A percentile compares a stretch with the other conserved stretches of the same genome.
These are phyloP conservation scores for Linnaemya vulpina DNA, from an alignment of 2,888 invertebrate species.

Conservation along the genomic window DNA sequence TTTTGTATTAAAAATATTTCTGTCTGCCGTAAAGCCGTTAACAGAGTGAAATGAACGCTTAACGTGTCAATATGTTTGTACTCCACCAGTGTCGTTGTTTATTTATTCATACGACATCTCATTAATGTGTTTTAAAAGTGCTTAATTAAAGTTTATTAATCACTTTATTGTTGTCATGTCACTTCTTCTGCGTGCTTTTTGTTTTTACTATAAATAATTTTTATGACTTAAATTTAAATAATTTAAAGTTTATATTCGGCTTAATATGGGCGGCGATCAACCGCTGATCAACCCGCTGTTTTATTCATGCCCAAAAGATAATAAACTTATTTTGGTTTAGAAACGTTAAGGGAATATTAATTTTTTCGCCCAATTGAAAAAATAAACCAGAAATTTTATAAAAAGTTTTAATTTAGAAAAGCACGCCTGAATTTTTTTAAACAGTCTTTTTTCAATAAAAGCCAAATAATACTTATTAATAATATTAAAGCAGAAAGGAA, in stretches of 20 bases:
- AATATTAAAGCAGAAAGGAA: too few species aligned
- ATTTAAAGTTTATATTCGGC: not conserved
- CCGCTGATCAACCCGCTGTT: not conserved
- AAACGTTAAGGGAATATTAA: constrained; percentile 26
- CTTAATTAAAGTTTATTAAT: constrained; percentile 70
- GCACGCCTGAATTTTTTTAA: too few species aligned
- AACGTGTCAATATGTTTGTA: not conserved
- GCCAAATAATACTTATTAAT: too few species aligned
- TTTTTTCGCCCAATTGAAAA: not conserved
- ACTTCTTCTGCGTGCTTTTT: constrained; percentile 34
- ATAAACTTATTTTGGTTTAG: constrained; percentile 16
- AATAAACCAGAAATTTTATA: too few species aligned
- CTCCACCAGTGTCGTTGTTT: constrained; percentile 18
- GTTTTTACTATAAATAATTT: constrained; percentile 13
- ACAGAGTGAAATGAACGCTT: not conserved
- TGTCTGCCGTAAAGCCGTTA: not conserved
- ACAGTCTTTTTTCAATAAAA: too few species aligned
- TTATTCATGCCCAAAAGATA: constrained; percentile 4
- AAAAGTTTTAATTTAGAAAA: too few species aligned
- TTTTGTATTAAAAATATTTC: not conserved
- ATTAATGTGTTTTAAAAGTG: constrained; percentile 64
- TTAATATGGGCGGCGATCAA: not conserved
- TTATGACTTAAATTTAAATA: not conserved
- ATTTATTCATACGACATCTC: constrained; percentile 56
- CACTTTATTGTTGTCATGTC: constrained; percentile 68